Base-by-base conservation (phyloP, 2,888 invertebrate genomes). In the Anodontia alba region DNA sequence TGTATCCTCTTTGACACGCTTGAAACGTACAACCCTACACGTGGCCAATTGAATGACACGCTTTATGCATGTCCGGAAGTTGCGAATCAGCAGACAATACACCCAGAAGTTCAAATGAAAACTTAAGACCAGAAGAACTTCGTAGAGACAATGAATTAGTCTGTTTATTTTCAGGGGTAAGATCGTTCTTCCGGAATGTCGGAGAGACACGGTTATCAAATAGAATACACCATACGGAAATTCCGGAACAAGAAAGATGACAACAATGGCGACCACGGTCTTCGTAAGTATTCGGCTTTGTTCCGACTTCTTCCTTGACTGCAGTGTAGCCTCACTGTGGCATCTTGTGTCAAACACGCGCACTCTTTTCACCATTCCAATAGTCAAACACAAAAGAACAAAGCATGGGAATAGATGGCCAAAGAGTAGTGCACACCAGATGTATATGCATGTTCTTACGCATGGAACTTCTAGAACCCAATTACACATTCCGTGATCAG, bases 71-170 rank as follows among this genome's bases (percentile, higher is more conserved):
- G 57, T 29, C 5, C 81, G 73, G 49, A 85, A 82, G n/a, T 62
- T 76, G 3, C 71, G 72, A 2, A 80, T 62, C 51, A 85, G 68
- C 1, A 80, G 36, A 57, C 78, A 76, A 43, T 85, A 85, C 29
- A 85, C 82, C 85, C 85, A 85, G 36, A 85, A 85, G 69, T 85
- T 85, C n/a, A 80, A 66, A 69, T 85, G 82, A 68, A 82, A 85
- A 23, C 80, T 82, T 8, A 85, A 17, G 0, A 85, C 46, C 20
- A 85, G 33, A 8, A 78, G 57, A 10, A 85, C 7, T 31, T 85
- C 85, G 26, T 85, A 85, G 7, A 80, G 23, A 46, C 80, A 76
- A 36, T 84, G 84, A 17, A 85, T 49, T 8, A 78, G 31, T 57
- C 82, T 7, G 49, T 85, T 82, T 23, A 71, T 78, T 23, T 69